Base-by-base conservation (phyloP, 2,113 vertebrate genomes). In the Xyliphius kryptos region DNA sequence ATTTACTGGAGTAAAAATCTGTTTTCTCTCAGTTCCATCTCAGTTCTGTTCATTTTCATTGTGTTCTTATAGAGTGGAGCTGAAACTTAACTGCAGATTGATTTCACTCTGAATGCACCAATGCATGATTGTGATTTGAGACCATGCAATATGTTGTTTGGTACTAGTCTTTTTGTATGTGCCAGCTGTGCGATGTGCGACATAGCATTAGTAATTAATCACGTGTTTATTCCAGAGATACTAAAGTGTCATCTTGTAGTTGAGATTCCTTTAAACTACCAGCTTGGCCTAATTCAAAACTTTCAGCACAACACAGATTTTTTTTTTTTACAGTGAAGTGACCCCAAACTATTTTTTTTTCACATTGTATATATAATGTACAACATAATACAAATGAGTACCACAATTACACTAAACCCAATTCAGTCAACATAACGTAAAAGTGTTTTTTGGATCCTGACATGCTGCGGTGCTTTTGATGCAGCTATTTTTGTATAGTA, bases 11-110 rank as follows among this genome's bases (percentile, higher is more conserved):
- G 26, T 32, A 32, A 32, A 32, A 32, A 32, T 32, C 26, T 32
- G 7, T 32, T 32, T 32, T 32, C 26, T 32, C 26, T 32, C 26
- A 32, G 26, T 32, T 32, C 26, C 2, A 3, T 32, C 26, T 32
- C 2, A 5, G 26, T 32, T 32, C 2, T 26, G 22, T 32, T 32
- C 4, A 32, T 32, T 32, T n/a, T 15, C 17, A 4, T 11, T 41
- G 16, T 36, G 70, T 68, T 73, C 77, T 79, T 74, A 79, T 79
- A 80, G 79, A 76, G 74, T 77, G 73, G 73, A 81, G 72, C 83
- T 80, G 76, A 79, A 84, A 85, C 84, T 85, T 73, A 69, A 12
- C 2, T 16, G 13, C 16, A 20, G 37, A 38, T 43, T 56, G 17
- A n/a, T 12, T 10, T 22, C 19, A 6, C 40, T 9, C 14, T 12